phyloP scores from a whole-genome alignment of 2,797 vertebrate species.

The Neosalanx taihuensis region DNA sequence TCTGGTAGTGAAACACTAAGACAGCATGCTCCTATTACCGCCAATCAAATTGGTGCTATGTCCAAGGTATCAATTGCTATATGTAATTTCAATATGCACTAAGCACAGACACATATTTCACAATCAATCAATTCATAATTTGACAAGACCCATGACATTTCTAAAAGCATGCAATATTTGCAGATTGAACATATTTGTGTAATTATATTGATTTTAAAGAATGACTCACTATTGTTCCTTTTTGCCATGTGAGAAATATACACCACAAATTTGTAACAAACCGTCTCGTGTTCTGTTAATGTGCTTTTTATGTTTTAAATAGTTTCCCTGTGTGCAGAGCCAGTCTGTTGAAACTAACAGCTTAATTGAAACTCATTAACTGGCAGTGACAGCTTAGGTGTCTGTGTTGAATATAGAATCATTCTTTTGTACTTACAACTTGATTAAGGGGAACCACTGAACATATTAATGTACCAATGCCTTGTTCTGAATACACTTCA shows the following conservation, averaged over 20 bases:
- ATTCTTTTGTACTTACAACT: conserved; percentile 77
- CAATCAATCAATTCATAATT: conserved; percentile 35
- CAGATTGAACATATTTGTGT: background rate
- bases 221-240: background rate
- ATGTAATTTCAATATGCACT: conserved; percentile 35
- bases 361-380: conserved; percentile 83
- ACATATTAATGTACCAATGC: conserved; percentile 61
- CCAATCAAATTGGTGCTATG: conserved; percentile 24
- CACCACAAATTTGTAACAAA: background rate
- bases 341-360: conserved; percentile 75
- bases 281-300: conserved; percentile 37
- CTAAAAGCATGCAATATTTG: conserved; percentile 7
- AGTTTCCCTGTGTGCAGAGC: conserved; percentile 65
- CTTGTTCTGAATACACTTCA: conserved; percentile 33
- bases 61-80: conserved; percentile 25
- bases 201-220: background rate
- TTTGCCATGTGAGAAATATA: conserved; percentile 1
- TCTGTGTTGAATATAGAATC: conserved; percentile 79
- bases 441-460: conserved; percentile 73
- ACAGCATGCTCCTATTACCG: conserved; percentile 30
- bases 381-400: conserved; percentile 78
- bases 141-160: background rate
- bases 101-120: conserved; percentile 31
- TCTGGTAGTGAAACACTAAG: conserved; percentile 64
- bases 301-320: conserved; percentile 34